Percentiles rank a stretch among this genome's conserved stretches.
These are phyloP conservation scores for Notarius quadriscutis DNA, from an alignment of 2,113 vertebrate genomes.

Conservation along the genomic window DNA sequence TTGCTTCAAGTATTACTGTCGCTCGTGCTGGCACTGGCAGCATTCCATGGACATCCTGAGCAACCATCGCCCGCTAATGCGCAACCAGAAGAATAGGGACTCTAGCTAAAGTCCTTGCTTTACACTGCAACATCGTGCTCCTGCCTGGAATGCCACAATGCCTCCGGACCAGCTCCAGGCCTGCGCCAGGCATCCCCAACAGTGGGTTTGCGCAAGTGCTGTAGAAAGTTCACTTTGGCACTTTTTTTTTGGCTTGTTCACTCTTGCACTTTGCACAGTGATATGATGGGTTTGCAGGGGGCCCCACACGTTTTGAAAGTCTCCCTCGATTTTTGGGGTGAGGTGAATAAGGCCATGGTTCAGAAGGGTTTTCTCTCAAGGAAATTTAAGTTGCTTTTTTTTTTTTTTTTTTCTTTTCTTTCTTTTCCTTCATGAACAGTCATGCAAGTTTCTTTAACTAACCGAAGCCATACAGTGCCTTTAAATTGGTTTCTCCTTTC, in stretches of 20 bases:
- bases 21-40: constrained; percentile 97
- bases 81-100: constrained; percentile 96
- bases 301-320: constrained; percentile 72
- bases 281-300: constrained; percentile 69
- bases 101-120: constrained; percentile 78
- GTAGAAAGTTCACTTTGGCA: constrained; percentile 94
- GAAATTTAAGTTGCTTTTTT: constrained; percentile 46
- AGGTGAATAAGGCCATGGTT: constrained; percentile 79
- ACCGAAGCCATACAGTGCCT: constrained; percentile 99
- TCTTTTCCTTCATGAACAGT: constrained; percentile 79
- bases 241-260: constrained; percentile 91
- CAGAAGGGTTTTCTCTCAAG: constrained; percentile 56
- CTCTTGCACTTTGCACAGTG: constrained; percentile 91
- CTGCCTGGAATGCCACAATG: constrained; percentile 53
- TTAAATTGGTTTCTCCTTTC: constrained; percentile 89
- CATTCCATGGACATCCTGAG: constrained; percentile 94
- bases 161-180: constrained; percentile 67
- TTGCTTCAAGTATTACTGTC: constrained; percentile 99
- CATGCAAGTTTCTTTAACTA: constrained; percentile 85
- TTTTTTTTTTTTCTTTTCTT: constrained; percentile 77
- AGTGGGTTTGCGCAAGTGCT: constrained; percentile 72
- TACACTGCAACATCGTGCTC: constrained; percentile 49
- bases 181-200: constrained; percentile 75
- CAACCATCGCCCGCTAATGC: constrained; percentile 96
- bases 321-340: constrained; percentile 81